Evolutionary conservation across 2,888 invertebrate species (phyloP).

Genomic region (Drosophila nr. perissopoda): DNA sequence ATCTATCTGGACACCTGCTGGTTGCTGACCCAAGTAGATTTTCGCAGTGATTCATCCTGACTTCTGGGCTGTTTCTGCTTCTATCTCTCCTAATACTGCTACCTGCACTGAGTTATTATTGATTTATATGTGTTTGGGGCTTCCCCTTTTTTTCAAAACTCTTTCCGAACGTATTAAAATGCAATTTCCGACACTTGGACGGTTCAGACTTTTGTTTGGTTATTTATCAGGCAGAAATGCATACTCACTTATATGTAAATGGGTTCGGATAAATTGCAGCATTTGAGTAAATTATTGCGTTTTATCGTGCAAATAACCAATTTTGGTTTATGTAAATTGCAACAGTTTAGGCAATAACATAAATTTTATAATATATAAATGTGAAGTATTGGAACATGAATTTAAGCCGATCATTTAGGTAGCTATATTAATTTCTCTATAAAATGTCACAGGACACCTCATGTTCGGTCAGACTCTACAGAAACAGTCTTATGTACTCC

Average conservation of each 20-base stretch:
- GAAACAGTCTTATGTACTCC: not conserved
- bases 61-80: constrained; percentile 21
- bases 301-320: not conserved
- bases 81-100: not conserved
- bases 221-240: constrained; percentile 57
- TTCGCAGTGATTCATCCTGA: constrained; percentile 55
- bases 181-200: constrained; percentile 39
- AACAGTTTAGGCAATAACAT: not conserved
- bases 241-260: constrained; percentile 5
- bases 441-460: constrained; percentile 2
- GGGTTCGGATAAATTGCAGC: not conserved
- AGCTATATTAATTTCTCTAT: not conserved
- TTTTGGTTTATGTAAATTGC: not conserved
- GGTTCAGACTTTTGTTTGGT: constrained; percentile 44
- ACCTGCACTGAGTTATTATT: constrained; percentile 60
- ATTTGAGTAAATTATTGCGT: not conserved
- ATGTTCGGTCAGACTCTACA: not conserved
- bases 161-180: constrained; percentile 60
- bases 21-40: constrained; percentile 51
- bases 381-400: not conserved
- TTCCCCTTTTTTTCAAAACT: not conserved
- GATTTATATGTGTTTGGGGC: constrained; percentile 48
- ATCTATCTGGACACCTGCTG: constrained; percentile 49
- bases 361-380: constrained; percentile 16
- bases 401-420: not conserved